Evolutionary conservation across 2,888 invertebrate species (phyloP), one percentile per base, ranked within the genome.

Genomic region (Oegoconia quadripuncta): DNA sequence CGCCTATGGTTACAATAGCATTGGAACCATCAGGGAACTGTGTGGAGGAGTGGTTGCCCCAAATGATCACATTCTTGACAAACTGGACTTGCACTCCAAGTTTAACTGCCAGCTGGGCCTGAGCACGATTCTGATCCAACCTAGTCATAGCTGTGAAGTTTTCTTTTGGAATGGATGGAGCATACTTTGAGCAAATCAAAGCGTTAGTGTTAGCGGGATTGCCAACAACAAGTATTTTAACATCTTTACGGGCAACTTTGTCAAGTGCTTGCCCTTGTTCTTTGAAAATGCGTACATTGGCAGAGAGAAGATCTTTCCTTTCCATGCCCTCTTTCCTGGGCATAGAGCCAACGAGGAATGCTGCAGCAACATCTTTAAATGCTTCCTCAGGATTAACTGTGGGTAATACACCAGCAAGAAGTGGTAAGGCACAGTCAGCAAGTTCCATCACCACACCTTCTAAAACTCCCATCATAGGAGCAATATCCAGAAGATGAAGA

Each of bases 161-260:
- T 72, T 96, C 94, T 59, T 93, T 93, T 12, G 99, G 98, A 67
- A 99, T 98, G 14, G 96, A 95, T 9, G 98, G 97, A 16, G 97
- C 97, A 72, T 97, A 98, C 68, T 96, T 96, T 8, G 96, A 94
- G 75, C 97, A 97, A 55, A 99, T 96, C 34, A 97, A 86, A 8
- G 98, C 98, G 84, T 99, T 99, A 3, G 99, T 99, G 77, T 99
- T 99, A 12, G 99, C 99, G 34, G 99, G 99, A 80, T 99, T 99
- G 27, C 99, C 99, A 54, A 99, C 99, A 23, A 99, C 99, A 29
- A 99, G 89, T 3, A 91, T 96, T 88, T 98, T 99, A 28, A 98
- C 95, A 71, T 93, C 93, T 68, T 98, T 98, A 59, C 94, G 95
- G 20, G 98, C 96, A 71, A 91, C 90, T 71, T 96, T 92, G 66